Conservation (phyloP, 2,113 vertebrate species). For the Leucosticte australis region DNA sequence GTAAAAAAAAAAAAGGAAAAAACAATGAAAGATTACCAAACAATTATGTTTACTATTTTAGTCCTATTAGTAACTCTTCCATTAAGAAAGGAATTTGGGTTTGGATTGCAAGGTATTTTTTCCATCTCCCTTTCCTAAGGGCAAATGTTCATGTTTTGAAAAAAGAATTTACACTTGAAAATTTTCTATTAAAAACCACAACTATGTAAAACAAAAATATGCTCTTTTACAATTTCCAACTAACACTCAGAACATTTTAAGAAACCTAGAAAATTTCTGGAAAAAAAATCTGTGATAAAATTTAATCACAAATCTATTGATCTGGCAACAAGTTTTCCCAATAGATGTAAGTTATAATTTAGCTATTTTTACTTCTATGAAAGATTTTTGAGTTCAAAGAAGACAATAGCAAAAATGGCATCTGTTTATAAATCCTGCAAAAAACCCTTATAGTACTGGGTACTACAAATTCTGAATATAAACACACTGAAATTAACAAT, state of each 20-base stretch:
- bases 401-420: not conserved
- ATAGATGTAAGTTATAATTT: not conserved
- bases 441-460: not conserved
- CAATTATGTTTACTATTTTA: not conserved
- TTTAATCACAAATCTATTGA: not conserved
- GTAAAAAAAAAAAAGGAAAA: fast-evolving
- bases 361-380: not conserved
- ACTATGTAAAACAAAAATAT: not conserved
- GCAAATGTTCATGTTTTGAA: not conserved
- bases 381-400: not conserved
- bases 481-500: not conserved
- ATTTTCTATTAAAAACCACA: not conserved
- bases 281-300: not conserved
- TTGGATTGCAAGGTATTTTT: not conserved
- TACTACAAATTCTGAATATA: not conserved
- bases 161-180: not conserved
- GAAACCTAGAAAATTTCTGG: not conserved
- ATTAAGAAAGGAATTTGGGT: not conserved
- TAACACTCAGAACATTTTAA: not conserved
- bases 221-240: not conserved
- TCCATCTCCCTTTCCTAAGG: not conserved
- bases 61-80: not conserved
- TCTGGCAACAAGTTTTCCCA: not conserved
- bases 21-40: fast-evolving
- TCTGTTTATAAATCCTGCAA: not conserved